Base-by-base conservation (phyloP, 2,797 vertebrate genomes). In the Zenarchopterus dispar region DNA sequence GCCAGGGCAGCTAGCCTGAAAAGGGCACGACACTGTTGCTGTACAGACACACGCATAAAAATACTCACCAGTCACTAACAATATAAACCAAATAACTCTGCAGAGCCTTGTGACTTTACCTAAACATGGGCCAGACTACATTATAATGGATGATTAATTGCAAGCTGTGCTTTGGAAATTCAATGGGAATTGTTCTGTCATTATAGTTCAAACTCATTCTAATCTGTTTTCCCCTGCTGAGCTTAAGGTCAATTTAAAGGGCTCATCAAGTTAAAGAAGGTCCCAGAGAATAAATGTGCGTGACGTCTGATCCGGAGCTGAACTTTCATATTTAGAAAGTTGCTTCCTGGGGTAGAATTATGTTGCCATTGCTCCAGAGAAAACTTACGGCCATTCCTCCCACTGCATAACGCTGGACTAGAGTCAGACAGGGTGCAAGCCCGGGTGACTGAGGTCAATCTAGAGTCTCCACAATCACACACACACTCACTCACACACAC, bases 181-280 rank as follows among this genome's bases (percentile, higher is more conserved):
- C 81, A 82, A 67, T 84, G 64, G 71, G 78, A 77, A 85, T 76
- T 86, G 84, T 88, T 85, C 7, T 57, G 50, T 62, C 58, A 79
- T 74, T 63, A 61, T 33, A 42, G 41, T 78, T 18, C n/a, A 50
- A 43, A 67, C 73, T 75, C 51, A 76, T 73, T 79, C 28, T 56
- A 61, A 77, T 78, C 62, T 55, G 28, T 75, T 79, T 70, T 73
- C 68, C 48, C 51, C 31, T 55, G 44, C n/a, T 44, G n/a, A 67
- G 48, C 60, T 70, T 59, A 73, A 73, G 71, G 84, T 80, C 67
- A 83, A 72, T 77, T 26, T 43, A 72, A 84, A 67, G 52, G 56
- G 44, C 51, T 69, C 43, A 67, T 75, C 21, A 48, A 55, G 75
- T 69, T 67, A 73, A 59, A 58, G 8, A 19, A 36, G 49, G 62